Percentiles rank a stretch among this genome's conserved stretches.
Conservation (phyloP, 2,797 vertebrate genomes). For the Coreius guichenoti region DNA sequence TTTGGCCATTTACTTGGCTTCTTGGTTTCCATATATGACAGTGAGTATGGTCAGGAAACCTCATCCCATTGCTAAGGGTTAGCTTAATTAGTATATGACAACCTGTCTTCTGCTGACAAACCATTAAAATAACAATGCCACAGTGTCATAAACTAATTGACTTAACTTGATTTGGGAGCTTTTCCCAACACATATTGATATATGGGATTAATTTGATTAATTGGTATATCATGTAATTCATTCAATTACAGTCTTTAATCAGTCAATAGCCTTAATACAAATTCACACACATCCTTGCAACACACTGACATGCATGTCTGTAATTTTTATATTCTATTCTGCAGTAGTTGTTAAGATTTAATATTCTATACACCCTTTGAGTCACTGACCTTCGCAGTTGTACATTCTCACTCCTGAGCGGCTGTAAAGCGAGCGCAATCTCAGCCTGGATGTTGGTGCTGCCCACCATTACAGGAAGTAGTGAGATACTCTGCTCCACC, state of each 20-base stretch:
- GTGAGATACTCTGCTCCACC: conserved; percentile 78
- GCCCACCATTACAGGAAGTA: conserved; percentile 72
- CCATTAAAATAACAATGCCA: too few species aligned
- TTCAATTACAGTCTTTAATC: neutral
- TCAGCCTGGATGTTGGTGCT: conserved; percentile 74
- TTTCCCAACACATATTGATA: neutral
- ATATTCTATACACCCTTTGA: neutral
- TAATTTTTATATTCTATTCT: neutral
- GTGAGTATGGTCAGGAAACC: too few species aligned
- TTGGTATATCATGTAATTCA: neutral
- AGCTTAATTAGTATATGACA: too few species aligned
- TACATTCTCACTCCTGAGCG: conserved; percentile 83
- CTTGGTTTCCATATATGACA: too few species aligned
- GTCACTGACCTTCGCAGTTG: conserved; percentile 83
- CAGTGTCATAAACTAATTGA: neutral
- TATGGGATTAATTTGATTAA: neutral
- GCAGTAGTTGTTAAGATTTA: neutral
- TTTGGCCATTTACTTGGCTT: too few species aligned
- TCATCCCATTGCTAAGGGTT: too few species aligned
- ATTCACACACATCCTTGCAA: neutral
- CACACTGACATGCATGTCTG: neutral
- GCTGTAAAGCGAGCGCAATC: conserved; percentile 78
- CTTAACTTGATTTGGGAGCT: neutral
- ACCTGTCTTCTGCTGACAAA: too few species aligned
- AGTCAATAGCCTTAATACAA: neutral